phyloP scores from a whole-genome alignment of 2,888 invertebrate species.

The Diplazon laetatorius region DNA sequence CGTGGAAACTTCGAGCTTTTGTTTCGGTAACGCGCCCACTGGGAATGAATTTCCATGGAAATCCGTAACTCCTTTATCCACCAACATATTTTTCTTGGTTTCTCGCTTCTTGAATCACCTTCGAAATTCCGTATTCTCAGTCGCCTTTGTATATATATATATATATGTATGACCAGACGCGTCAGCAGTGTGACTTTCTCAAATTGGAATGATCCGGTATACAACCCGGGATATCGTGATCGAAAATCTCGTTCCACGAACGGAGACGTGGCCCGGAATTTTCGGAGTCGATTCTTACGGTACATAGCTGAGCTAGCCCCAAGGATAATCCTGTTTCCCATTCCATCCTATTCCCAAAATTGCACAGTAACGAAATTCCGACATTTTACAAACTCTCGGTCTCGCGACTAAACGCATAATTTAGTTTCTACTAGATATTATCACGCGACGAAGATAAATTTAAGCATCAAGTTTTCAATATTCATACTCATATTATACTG shows the following conservation, averaged over 20 bases:
- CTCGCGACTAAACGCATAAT: background rate
- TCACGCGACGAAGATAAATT: no score
- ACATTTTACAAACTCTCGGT: background rate
- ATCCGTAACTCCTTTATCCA: slow-evolving; percentile 61
- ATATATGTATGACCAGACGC: slow-evolving; percentile 31
- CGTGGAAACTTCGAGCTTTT: slow-evolving; percentile 49
- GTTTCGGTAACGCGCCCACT: slow-evolving; percentile 54
- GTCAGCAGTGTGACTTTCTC: slow-evolving; percentile 42
- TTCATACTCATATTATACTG: no score
- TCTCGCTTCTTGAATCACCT: slow-evolving; percentile 28
- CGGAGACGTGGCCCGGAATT: background rate
- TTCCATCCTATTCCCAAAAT: background rate
- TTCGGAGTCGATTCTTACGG: background rate
- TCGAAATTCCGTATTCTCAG: slow-evolving; percentile 13
- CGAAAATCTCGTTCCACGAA: slow-evolving; percentile 23
- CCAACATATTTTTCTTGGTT: slow-evolving; percentile 36
- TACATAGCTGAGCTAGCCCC: background rate
- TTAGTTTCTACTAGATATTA: background rate
- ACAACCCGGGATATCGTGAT: slow-evolving; percentile 28
- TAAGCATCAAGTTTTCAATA: no score
- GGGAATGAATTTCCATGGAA: slow-evolving; percentile 63
- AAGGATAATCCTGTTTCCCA: background rate
- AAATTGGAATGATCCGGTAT: slow-evolving; percentile 48
- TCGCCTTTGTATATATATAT: slow-evolving; percentile 33
- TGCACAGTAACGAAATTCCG: background rate